Conservation (phyloP, 2,113 vertebrate species). For the Poeciliopsis turrubarensis region DNA sequence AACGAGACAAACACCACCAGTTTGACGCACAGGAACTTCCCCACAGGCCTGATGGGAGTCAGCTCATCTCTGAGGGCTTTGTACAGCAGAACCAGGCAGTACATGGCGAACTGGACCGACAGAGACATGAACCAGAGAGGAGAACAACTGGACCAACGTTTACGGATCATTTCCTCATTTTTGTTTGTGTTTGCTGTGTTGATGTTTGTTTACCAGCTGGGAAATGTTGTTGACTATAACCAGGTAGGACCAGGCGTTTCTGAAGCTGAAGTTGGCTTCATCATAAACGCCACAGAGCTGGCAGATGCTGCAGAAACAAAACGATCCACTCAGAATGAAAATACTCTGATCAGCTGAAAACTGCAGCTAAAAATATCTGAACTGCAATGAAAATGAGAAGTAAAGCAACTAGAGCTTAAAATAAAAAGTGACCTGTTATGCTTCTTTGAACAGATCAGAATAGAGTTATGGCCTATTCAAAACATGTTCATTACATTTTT, state of each 20-base stretch:
- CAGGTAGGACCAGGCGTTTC: conserved; percentile 95
- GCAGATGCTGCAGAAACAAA: conserved; percentile 82
- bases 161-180: too few species aligned
- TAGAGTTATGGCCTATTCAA: too few species aligned
- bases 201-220: conserved; percentile 83
- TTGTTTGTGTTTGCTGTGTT: neutral
- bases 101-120: conserved; percentile 89
- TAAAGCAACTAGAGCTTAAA: neutral
- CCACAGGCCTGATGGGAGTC: conserved; percentile 93
- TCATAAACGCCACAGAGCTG: conserved; percentile 91
- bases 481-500: too few species aligned
- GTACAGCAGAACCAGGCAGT: conserved; percentile 94
- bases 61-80: conserved; percentile 91
- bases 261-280: conserved; percentile 96
- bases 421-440: neutral
- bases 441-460: too few species aligned
- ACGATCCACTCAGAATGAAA: neutral
- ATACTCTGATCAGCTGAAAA: neutral
- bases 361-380: too few species aligned
- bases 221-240: conserved; percentile 97
- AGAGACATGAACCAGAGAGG: neutral
- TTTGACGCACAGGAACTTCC: conserved; percentile 98
- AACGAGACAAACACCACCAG: conserved; percentile 98
- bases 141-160: neutral
- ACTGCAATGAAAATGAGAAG: neutral